phyloP scores from a whole-genome alignment of 1,140 invertebrate genomes.

The Drosophila biarmipes region DNA sequence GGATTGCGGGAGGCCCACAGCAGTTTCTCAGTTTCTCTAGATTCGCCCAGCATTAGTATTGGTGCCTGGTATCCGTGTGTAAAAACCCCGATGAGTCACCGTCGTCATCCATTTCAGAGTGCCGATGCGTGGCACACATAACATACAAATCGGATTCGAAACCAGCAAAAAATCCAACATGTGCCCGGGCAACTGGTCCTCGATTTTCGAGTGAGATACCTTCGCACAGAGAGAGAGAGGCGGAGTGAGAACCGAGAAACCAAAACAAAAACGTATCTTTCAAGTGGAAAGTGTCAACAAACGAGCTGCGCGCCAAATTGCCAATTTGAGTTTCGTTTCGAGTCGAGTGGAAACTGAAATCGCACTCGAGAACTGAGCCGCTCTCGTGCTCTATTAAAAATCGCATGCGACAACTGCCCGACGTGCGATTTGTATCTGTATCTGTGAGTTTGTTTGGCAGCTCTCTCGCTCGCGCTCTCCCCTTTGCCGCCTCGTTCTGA shows the following conservation, averaged over 20 bases:
- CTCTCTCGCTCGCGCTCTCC: conserved; percentile 1
- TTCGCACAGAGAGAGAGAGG: not conserved
- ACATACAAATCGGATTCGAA: conserved; percentile 41
- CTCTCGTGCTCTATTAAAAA: conserved; percentile 5
- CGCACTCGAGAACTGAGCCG: conserved; percentile 2
- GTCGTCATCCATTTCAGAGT: conserved; percentile 26
- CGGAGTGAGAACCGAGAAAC: conserved; percentile 33
- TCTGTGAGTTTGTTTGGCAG: conserved; percentile 3
- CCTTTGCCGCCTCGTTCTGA: conserved; percentile 60
- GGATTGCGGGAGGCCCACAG: conserved; percentile 45
- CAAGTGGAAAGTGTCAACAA: conserved; percentile 79
- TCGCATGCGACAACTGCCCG: conserved; percentile 61
- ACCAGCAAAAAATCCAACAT: conserved; percentile 37
- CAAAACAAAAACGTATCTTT: conserved; percentile 71
- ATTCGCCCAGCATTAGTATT: conserved; percentile 14
- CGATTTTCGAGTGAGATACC: conserved; percentile 14
- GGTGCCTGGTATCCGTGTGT: conserved; percentile 54
- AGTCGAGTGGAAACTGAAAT: conserved; percentile 16
- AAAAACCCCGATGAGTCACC: conserved; percentile 84
- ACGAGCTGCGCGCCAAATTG: conserved; percentile 78
- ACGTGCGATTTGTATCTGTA: conserved; percentile 12
- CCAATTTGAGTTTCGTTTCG: conserved; percentile 46
- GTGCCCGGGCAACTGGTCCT: conserved; percentile 30
- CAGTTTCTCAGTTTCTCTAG: conserved; percentile 13
- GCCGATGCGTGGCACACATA: conserved; percentile 60